Evolutionary conservation across 1,140 invertebrate species (phyloP).

Genomic region (Heliconius eleuchia): DNA sequence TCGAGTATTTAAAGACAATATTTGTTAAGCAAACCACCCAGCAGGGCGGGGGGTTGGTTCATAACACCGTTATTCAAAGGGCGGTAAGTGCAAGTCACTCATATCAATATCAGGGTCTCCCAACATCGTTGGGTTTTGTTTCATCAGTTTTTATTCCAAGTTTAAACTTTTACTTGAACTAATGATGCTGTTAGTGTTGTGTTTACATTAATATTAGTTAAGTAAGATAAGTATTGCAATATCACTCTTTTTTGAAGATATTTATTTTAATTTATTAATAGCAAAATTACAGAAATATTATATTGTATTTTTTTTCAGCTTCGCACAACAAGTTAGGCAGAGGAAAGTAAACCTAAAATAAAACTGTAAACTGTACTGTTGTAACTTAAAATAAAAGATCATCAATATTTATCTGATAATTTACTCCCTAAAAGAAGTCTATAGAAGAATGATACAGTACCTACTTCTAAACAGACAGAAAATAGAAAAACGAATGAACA

Average conservation of each 20-base stretch:
- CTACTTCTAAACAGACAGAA: too few species aligned
- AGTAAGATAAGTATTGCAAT: neutral
- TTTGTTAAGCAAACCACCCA: slow-evolving; percentile 64
- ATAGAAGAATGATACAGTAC: too few species aligned
- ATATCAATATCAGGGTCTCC: slow-evolving; percentile 73
- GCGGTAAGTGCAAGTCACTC: slow-evolving; percentile 76
- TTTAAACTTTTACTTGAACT: slow-evolving; percentile 43
- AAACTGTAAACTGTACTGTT: too few species aligned
- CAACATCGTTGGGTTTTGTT: slow-evolving; percentile 65
- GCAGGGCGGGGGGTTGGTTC: slow-evolving; percentile 56
- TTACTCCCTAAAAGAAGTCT: too few species aligned
- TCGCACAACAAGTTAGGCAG: too few species aligned
- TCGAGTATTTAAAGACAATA: slow-evolving; percentile 51
- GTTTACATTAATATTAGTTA: neutral
- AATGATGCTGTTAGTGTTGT: slow-evolving; percentile 18
- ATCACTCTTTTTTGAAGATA: neutral
- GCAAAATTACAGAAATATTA: too few species aligned
- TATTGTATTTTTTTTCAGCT: too few species aligned
- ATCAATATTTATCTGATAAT: too few species aligned
- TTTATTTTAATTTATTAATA: too few species aligned
- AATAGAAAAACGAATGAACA: too few species aligned
- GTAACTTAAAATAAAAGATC: too few species aligned
- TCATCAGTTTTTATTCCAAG: slow-evolving; percentile 64
- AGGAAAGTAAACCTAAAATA: too few species aligned
- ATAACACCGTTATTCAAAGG: slow-evolving; percentile 63